Conservation (phyloP, 2,888 invertebrate species). For the Coleophora deauratella region DNA sequence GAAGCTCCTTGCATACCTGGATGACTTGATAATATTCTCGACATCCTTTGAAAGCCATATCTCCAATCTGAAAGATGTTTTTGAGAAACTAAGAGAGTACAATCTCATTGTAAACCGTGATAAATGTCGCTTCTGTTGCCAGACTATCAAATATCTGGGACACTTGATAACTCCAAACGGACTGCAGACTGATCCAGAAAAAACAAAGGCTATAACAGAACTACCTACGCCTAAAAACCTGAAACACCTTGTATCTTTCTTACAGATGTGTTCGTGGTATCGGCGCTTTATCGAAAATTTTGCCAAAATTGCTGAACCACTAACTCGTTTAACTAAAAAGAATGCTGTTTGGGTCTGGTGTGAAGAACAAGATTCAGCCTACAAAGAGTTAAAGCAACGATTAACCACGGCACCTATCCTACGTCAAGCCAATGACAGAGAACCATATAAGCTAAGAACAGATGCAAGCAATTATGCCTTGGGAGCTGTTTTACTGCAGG, state of each 20-base stretch:
- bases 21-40: slow-evolving; percentile 1
- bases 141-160: slow-evolving; percentile 19
- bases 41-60: slow-evolving; percentile 4
- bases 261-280: slow-evolving; percentile 28
- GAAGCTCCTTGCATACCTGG: background rate
- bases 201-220: slow-evolving; percentile 11
- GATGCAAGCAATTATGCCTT: slow-evolving; percentile 27
- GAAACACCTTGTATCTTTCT: slow-evolving; percentile 16
- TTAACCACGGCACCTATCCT: background rate
- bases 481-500: slow-evolving; percentile 22
- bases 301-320: slow-evolving; percentile 17
- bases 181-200: slow-evolving; percentile 18
- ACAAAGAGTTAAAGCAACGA: background rate
- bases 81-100: slow-evolving; percentile 9
- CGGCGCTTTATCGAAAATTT: slow-evolving; percentile 23
- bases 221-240: background rate
- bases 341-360: background rate
- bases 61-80: slow-evolving; percentile 13
- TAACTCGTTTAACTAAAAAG: slow-evolving; percentile 5
- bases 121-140: slow-evolving; percentile 18
- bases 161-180: slow-evolving; percentile 22
- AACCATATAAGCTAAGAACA: slow-evolving; percentile 13
- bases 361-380: background rate
- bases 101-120: slow-evolving; percentile 15
- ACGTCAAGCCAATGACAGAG: background rate